Conservation (phyloP, 2,113 vertebrate species). For the Zapus hudsonius region DNA sequence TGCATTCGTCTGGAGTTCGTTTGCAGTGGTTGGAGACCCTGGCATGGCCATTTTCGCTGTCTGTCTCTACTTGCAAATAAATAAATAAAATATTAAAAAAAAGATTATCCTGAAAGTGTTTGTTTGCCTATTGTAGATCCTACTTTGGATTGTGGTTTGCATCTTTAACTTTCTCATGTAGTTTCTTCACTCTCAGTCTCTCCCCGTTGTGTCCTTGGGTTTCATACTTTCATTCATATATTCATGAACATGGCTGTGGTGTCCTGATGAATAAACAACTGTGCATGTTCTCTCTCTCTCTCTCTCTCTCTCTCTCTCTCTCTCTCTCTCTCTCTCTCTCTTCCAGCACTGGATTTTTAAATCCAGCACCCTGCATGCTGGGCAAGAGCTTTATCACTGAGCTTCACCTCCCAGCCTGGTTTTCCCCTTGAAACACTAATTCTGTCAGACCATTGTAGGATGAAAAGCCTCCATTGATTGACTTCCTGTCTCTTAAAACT, state of each 20-base stretch:
- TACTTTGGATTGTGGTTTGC: conserved; percentile 56
- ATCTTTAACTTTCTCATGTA: conserved; percentile 49
- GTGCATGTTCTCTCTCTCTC: background rate
- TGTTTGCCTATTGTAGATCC: conserved; percentile 13
- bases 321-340: background rate
- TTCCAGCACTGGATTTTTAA: background rate
- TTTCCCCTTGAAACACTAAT: background rate
- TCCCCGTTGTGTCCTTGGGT: background rate
- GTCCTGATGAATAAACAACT: background rate
- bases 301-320: background rate
- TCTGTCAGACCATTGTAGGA: background rate
- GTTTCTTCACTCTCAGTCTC: conserved; percentile 33
- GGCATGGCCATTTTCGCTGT: too few relatives aligned
- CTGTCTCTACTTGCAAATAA: too few relatives aligned
- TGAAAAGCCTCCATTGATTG: background rate
- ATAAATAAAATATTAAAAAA: too few relatives aligned
- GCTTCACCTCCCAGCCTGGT: background rate
- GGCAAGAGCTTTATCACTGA: background rate
- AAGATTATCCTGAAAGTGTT: conserved; percentile 22
- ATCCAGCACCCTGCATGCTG: background rate
- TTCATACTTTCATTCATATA: background rate
- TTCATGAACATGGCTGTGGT: background rate
- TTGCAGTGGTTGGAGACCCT: too few relatives aligned
- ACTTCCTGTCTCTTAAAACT: conserved; percentile 1
- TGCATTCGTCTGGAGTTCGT: too few relatives aligned